Evolutionary conservation across 30 jellyfish, hydroid and myxozoan species (phyloP), one percentile per base, ranked within the genome.

Genomic region (Clytia hemisphaerica): DNA sequence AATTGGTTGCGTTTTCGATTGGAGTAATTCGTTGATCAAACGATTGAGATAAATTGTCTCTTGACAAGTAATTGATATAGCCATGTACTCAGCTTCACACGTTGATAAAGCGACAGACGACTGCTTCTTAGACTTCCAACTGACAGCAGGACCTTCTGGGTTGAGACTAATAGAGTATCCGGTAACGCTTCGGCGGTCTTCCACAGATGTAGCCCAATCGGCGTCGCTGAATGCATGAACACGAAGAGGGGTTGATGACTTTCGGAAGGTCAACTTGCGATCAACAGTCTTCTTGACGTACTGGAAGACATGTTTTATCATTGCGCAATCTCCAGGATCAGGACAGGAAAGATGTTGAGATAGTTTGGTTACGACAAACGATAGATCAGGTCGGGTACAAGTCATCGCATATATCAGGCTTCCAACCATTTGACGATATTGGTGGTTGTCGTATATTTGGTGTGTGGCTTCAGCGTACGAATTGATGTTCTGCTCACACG

Each of bases 41-140:
- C n/a, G n/a, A n/a, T n/a, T n/a, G n/a, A n/a, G n/a, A n/a, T n/a
- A 50, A 5, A 34, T n/a, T 7, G 26, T 0, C 25, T 44, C 76
- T 63, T 63, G 76, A 37, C 76, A 63, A 12, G 76, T 22, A 4
- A 63, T 33, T 15, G 76, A 63, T 21, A 63, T 6, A 4, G 64
- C 4, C 10, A 63, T 33, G 49, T 63, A 63, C 25, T 63, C 76
- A 2, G 65, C 76, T 36, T 63, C 76, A 36, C 76, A 63, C 4
- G 76, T 63, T 0, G 76, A 63, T 3, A 66, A 32, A 0, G 78
- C 78, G 25, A 66, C 66, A n/a, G 72, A 35, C 33, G 83, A 31
- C 57, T 75, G 88, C 72, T 75, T 75, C 40, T 32, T 75, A n/a
- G 61, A 19, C 35, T 45, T 38, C 82, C 88, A 61, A 18, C 71